Conservation (phyloP, 2,888 invertebrate genomes). For the Hypomecis punctinalis region DNA sequence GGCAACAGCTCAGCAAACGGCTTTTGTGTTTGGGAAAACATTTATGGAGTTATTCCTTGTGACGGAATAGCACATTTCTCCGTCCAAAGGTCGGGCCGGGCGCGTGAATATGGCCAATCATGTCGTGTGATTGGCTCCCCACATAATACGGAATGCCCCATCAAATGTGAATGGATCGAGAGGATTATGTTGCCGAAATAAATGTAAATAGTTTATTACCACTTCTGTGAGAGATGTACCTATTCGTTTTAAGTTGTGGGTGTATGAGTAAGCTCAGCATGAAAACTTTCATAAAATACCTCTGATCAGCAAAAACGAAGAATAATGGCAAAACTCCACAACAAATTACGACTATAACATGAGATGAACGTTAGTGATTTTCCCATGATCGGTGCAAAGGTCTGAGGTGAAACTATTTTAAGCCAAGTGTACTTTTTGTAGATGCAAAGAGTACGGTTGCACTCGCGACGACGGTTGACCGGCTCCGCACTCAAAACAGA, state of each 20-base stretch:
- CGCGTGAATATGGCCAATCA: slow-evolving; percentile 52
- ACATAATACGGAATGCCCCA: slow-evolving; percentile 28
- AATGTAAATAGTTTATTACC: slow-evolving; percentile 22
- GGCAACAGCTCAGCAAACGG: slow-evolving; percentile 29
- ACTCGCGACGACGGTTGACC: no score
- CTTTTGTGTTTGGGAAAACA: slow-evolving; percentile 43
- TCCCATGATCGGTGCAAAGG: no score
- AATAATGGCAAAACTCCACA: no score
- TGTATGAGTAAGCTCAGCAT: no score
- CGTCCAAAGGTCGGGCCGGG: slow-evolving; percentile 22
- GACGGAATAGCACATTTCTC: slow-evolving; percentile 32
- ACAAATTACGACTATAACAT: no score
- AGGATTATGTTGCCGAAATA: slow-evolving; percentile 20
- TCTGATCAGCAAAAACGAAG: no score
- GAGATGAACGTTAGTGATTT: no score
- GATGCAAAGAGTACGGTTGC: no score
- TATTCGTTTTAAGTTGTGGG: not conserved
- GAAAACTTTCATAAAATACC: no score
- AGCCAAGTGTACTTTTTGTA: no score
- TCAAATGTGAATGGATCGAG: slow-evolving; percentile 29
- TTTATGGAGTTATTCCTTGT: slow-evolving; percentile 42
- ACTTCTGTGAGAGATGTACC: not conserved
- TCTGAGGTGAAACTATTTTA: no score
- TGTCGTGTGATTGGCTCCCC: slow-evolving; percentile 39
- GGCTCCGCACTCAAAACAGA: no score